phyloP scores from a whole-genome alignment of 2,113 vertebrate species.

The Ailuropoda melanoleuca region DNA sequence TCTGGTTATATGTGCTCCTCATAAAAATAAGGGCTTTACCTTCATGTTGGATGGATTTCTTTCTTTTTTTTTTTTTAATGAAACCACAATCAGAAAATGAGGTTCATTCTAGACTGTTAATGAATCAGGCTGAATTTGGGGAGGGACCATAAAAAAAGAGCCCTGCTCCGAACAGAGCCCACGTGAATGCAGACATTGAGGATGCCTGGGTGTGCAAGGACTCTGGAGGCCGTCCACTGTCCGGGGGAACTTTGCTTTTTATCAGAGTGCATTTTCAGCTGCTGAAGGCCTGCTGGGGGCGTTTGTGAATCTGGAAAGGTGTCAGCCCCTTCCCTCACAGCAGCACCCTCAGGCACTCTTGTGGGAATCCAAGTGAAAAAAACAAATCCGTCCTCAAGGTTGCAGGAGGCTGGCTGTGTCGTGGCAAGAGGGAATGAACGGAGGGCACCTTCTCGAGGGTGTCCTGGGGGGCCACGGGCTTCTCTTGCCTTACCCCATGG shows the following conservation, averaged over 20 bases:
- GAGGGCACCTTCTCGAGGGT: neutral
- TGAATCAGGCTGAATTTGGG: neutral
- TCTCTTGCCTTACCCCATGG: neutral
- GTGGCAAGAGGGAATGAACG: neutral
- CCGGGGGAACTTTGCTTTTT: neutral
- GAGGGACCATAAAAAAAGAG: neutral
- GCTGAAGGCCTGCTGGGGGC: neutral
- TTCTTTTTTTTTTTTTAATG: neutral
- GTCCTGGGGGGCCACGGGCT: neutral
- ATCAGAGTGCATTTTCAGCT: neutral
- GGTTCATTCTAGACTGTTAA: neutral
- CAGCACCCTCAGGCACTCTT: neutral
- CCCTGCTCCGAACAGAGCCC: neutral
- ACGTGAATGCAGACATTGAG: neutral
- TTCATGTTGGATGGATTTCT: neutral
- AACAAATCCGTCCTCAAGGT: neutral
- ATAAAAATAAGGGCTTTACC: neutral
- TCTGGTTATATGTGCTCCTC: neutral
- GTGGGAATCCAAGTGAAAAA: slow-evolving; percentile 35
- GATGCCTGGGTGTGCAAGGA: neutral
- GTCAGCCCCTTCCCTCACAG: neutral
- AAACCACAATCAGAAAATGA: slow-evolving; percentile 32
- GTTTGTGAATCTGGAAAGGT: neutral
- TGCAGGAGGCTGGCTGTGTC: neutral
- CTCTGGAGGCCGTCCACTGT: neutral